These are phyloP conservation scores for Standfussiana lucernea DNA, from an alignment of 2,888 invertebrate species.

Conservation along the genomic window DNA sequence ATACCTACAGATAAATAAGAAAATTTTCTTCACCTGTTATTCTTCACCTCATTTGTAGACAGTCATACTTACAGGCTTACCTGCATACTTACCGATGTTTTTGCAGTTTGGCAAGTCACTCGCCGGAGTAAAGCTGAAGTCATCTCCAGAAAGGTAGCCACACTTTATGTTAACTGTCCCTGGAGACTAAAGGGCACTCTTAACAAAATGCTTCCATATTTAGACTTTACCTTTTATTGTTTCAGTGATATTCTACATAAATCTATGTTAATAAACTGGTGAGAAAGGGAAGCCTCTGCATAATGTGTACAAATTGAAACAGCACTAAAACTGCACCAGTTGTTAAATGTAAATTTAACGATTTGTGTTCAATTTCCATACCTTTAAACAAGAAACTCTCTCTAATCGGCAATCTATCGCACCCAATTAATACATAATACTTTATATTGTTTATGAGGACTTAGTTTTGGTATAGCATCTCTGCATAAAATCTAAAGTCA, in stretches of 20 bases:
- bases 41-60: slow-evolving; percentile 18
- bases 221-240: background rate
- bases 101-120: slow-evolving; percentile 53
- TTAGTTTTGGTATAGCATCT: background rate
- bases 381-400: background rate
- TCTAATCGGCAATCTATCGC: background rate
- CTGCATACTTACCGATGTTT: slow-evolving; percentile 56
- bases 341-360: background rate
- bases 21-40: slow-evolving; percentile 5
- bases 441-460: too few relatives aligned
- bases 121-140: slow-evolving; percentile 29
- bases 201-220: slow-evolving; percentile 12
- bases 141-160: slow-evolving; percentile 50
- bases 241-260: background rate
- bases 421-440: background rate
- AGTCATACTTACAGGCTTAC: slow-evolving; percentile 49
- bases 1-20: background rate
- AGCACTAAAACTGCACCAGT: background rate
- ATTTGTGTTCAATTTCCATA: background rate
- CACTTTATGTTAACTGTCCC: slow-evolving; percentile 41
- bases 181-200: slow-evolving; percentile 19
- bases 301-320: background rate
- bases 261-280: background rate
- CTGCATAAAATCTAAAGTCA: background rate
- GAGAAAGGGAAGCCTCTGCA: background rate